Conservation (phyloP, 2,113 vertebrate genomes). For the Nannospalax galili region DNA sequence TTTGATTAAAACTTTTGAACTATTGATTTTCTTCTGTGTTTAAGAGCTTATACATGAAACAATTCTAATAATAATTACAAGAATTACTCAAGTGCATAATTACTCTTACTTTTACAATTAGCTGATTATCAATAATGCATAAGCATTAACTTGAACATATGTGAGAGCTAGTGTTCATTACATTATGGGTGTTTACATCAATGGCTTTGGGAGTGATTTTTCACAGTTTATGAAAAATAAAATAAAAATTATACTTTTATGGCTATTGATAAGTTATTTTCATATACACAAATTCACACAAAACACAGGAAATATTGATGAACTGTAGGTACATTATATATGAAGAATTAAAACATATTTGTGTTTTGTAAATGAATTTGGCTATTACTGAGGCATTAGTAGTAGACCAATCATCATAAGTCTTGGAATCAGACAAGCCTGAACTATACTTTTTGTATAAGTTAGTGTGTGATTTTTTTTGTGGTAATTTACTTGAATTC, state of each 20-base stretch:
- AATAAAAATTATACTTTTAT: background rate
- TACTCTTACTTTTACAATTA: constrained; percentile 39
- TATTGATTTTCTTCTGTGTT: constrained; percentile 52
- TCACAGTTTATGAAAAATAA: constrained; percentile 25
- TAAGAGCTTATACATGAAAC: constrained; percentile 37
- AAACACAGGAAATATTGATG: background rate
- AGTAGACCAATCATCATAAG: background rate
- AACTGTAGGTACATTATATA: background rate
- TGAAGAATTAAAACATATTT: background rate
- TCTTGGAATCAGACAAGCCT: background rate
- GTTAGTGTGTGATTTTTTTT: background rate
- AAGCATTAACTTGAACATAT: background rate
- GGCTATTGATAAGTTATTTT: background rate
- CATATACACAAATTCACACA: background rate
- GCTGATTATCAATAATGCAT: constrained; percentile 41
- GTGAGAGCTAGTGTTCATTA: background rate
- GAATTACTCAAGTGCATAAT: constrained; percentile 50
- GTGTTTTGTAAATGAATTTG: background rate
- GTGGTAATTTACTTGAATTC: background rate
- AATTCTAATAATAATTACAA: constrained; percentile 61
- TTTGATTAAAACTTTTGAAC: constrained; percentile 67
- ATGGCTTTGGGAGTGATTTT: background rate
- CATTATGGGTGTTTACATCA: background rate
- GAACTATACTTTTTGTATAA: background rate
- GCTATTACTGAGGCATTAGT: background rate